These are phyloP conservation scores for Spinus pinus DNA, from an alignment of 2,797 vertebrate species.

Conservation along the genomic window DNA sequence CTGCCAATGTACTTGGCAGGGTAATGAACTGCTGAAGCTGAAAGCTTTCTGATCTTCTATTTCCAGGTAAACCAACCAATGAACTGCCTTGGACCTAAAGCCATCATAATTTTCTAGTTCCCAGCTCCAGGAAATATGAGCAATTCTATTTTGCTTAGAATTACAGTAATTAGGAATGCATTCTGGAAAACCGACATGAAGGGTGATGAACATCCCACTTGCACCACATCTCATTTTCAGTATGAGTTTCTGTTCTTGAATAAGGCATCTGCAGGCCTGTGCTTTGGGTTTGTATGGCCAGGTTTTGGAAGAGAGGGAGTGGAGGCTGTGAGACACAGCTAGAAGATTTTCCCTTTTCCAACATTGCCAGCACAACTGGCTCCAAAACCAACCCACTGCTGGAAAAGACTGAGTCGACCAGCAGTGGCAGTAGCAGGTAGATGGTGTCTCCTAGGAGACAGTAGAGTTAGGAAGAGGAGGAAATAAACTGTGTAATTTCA, in stretches of 20 bases:
- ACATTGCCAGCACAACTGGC: accelerated
- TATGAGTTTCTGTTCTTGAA: not conserved
- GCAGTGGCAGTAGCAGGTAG: not conserved
- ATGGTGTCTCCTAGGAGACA: not conserved
- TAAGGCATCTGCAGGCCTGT: not conserved
- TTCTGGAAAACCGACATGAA: not conserved
- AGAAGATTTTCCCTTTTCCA: not conserved
- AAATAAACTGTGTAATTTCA: not conserved
- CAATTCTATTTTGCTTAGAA: not conserved
- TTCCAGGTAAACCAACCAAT: conserved; percentile 1
- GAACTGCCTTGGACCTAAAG: not conserved
- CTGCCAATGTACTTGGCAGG: not conserved
- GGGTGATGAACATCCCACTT: not conserved
- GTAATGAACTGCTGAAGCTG: not conserved
- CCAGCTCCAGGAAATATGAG: not conserved
- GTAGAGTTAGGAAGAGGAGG: not conserved
- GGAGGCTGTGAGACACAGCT: not conserved
- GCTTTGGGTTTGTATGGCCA: not conserved
- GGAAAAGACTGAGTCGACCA: not conserved
- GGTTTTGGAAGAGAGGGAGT: not conserved
- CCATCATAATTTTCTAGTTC: not conserved
- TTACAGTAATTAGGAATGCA: not conserved
- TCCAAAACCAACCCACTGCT: accelerated
- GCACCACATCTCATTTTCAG: not conserved
- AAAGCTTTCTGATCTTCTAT: not conserved